Evolutionary conservation across 2,113 vertebrate species (phyloP), one percentile per base, ranked within the genome.

Genomic region (Marmota flaviventris): DNA sequence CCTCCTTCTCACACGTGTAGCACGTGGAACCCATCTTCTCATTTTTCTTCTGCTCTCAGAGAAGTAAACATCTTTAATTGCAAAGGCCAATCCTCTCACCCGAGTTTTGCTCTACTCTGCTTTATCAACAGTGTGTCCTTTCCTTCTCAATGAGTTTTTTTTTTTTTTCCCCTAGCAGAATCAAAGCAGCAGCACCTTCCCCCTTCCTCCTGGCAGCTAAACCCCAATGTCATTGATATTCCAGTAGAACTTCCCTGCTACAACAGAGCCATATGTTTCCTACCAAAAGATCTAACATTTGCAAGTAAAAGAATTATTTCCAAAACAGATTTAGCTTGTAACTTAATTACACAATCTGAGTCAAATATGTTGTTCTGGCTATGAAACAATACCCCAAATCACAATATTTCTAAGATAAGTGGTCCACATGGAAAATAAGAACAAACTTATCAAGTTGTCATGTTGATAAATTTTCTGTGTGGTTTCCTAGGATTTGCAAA

Each of bases 291-390:
- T 45, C 22, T 79, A 48, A 77, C 39, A 79, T 83, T 24, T 72
- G 17, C 13, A 84, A 65, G 81, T 72, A 37, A 96, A 87, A 89
- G 8, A 81, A 84, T 42, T 42, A 76, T 85, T 93, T 73, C 73
- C 4, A 67, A 82, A 89, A 9, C 8, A 69, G 34, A 58, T 32
- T 29, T 67, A 88, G 48, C 32, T 29, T 58, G 67, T 34, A 90
- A 72, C 34, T 72, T 89, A 42, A 8, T 63, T 65, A 42, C 1
- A 70, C 8, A 51, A 48, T 45, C n/a, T 39, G 9, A 92, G 12
- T 87, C 61, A 95, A 97, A 51, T 84, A 78, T 86, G 86, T 85
- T 94, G 2, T 73, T 56, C 58, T 70, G 53, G 8, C 8, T 69
- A 1, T 53, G 39, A 81, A 85, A 87, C 85, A 84, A 84, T 25